Evolutionary conservation across 1,140 invertebrate species (phyloP).

Genomic region (Procambarus virginalis): DNA sequence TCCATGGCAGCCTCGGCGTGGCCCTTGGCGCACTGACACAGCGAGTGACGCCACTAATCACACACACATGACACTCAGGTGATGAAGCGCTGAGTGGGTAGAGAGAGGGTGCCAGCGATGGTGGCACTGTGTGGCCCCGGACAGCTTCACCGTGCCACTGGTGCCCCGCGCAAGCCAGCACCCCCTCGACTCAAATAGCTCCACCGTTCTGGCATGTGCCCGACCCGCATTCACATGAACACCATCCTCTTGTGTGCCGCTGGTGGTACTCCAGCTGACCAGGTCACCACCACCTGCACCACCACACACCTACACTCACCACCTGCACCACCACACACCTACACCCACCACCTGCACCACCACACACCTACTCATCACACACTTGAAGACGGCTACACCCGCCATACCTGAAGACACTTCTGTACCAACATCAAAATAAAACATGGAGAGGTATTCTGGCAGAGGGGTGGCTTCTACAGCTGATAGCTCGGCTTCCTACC

Average conservation of each 20-base stretch:
- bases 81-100: not conserved
- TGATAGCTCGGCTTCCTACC: not conserved
- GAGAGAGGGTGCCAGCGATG: too few species aligned
- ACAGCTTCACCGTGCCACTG: too few species aligned
- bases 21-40: not conserved
- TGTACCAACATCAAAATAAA: not conserved
- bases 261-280: not conserved
- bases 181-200: conserved; percentile 8
- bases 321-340: too few species aligned
- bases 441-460: not conserved
- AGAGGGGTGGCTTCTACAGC: not conserved
- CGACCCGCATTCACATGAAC: not conserved
- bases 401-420: too few species aligned
- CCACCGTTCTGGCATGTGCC: conserved; percentile 8
- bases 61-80: not conserved
- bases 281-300: too few species aligned
- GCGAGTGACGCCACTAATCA: not conserved
- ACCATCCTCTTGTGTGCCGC: not conserved
- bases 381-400: too few species aligned
- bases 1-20: not conserved
- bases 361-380: too few species aligned
- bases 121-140: too few species aligned
- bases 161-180: conserved; percentile 13
- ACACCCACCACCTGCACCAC: too few species aligned
- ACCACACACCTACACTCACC: too few species aligned